Base-by-base conservation (phyloP, 2,113 vertebrate genomes). In the Proterorhinus semilunaris region DNA sequence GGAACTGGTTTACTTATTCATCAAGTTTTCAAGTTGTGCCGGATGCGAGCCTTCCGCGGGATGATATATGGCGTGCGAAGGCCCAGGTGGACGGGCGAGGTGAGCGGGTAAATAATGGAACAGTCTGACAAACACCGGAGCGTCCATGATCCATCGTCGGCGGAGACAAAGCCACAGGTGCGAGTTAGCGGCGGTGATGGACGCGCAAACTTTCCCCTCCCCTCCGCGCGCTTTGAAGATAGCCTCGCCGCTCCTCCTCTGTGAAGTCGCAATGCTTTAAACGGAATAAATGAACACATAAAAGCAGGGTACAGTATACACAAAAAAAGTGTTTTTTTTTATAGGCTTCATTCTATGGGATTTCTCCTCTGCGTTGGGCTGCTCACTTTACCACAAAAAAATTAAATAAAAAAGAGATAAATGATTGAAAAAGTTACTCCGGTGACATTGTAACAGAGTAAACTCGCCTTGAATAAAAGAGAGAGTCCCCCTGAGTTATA, bases 61-160 rank as follows among this genome's bases (percentile, higher is more conserved):
- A 89, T 90, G 89, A 91, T 90, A 83, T 89, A 90, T 88, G 83
- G 83, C 83, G 76, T 75, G 67, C 36, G 78, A 84, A 79, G 73
- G 75, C 83, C 73, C 83, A 66, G 82, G 81, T 85, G 76, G 86
- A 84, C 62, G 75, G 72, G 74, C 44, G 62, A 76, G 69, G 69
- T 78, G 76, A 81, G 82, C 78, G 75, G 81, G 82, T 91, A 86
- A 91, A 91, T 88, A 91, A 91, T 90, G 84, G 75, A 91, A 86
- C 81, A 85, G 85, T 51, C 82, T 77, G 86, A 85, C 85, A 87
- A 91, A 89, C 86, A 89, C 88, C 82, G 77, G 84, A 83, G 71
- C 71, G 78, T 72, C 66, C 72, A 61, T 89, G 85, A 88, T 86
- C 86, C 82, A 86, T 90, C 75, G 81, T 82, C 81, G 84, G 76